Conservation (phyloP, 2,888 invertebrate species). For the Chironomus riparius region DNA sequence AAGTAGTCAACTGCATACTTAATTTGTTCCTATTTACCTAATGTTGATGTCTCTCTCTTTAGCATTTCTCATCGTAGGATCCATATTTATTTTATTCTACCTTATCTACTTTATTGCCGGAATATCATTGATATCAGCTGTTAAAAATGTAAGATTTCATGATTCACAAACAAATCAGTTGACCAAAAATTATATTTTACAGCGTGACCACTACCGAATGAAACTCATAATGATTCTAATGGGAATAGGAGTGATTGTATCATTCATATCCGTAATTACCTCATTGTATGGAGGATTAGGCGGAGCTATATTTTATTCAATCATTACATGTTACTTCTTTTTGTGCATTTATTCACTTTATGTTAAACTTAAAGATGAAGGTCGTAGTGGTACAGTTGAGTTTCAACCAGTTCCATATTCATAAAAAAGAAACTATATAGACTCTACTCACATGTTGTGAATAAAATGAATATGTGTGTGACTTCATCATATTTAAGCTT, state of each 20-base stretch:
- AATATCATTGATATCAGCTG: background rate
- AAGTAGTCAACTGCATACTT: too few relatives aligned
- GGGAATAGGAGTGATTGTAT: background rate
- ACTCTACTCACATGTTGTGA: too few relatives aligned
- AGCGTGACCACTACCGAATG: background rate
- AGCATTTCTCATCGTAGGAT: too few relatives aligned
- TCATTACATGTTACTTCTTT: background rate
- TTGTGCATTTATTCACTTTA: conserved; percentile 21
- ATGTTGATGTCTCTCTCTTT: too few relatives aligned
- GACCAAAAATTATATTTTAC: too few relatives aligned
- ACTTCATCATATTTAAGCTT: background rate
- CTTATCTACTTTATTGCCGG: background rate
- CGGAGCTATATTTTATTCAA: background rate
- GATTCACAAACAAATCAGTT: too few relatives aligned
- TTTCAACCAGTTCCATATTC: background rate
- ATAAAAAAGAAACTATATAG: too few relatives aligned
- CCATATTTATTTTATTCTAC: background rate
- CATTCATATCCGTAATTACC: background rate
- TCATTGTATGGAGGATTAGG: background rate
- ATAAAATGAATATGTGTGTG: too few relatives aligned
- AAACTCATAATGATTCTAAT: background rate
- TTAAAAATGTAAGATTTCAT: background rate
- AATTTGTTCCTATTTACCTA: too few relatives aligned
- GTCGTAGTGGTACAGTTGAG: background rate
- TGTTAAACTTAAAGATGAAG: background rate